These are phyloP conservation scores for Bombyx mandarina DNA, from an alignment of 1,140 invertebrate species.

Conservation along the genomic window DNA sequence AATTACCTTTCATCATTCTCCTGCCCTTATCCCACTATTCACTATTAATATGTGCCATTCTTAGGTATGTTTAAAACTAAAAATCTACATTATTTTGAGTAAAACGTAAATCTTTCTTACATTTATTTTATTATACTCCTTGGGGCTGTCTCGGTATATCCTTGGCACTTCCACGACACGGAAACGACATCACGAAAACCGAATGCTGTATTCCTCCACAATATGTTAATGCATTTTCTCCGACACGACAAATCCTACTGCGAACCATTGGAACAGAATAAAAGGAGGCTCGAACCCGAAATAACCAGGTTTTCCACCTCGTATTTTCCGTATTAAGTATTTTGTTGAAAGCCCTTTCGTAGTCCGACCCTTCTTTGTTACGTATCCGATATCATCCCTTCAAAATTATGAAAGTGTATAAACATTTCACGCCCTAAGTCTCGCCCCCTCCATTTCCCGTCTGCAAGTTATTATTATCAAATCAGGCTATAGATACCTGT, in stretches of 20 bases:
- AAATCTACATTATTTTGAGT: background rate
- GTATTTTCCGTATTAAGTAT: conserved; percentile 61
- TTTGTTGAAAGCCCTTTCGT: conserved; percentile 54
- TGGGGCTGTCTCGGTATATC: background rate
- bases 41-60: no score
- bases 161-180: background rate
- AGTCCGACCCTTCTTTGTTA: conserved; percentile 30
- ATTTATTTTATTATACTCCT: background rate
- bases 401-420: conserved; percentile 70
- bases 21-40: no score
- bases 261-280: conserved; percentile 27
- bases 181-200: background rate
- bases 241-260: conserved; percentile 23
- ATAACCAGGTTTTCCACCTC: conserved; percentile 49
- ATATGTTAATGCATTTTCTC: conserved; percentile 28
- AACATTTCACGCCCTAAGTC: conserved; percentile 61
- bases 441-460: conserved; percentile 45
- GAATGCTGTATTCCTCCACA: conserved; percentile 6
- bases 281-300: conserved; percentile 24
- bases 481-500: conserved; percentile 64
- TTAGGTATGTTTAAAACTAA: background rate
- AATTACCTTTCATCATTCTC: no score
- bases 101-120: background rate
- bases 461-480: conserved; percentile 67
- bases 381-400: conserved; percentile 56